phyloP scores from a whole-genome alignment of 2,888 invertebrate species.

The Seira sanloemensis region DNA sequence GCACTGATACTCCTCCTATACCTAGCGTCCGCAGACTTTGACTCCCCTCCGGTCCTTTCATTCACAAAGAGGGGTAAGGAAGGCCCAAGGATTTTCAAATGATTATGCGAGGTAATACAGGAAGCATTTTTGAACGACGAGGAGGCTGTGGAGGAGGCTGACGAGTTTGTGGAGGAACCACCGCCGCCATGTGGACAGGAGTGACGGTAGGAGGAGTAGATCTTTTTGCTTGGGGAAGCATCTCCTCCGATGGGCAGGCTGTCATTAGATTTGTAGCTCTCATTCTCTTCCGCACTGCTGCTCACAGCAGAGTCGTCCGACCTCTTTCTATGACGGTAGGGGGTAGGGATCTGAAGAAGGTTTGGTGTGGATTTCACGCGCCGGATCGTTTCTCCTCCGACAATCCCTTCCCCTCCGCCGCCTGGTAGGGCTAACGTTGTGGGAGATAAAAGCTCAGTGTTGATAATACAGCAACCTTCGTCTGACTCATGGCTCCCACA shows the following conservation, averaged over 20 bases:
- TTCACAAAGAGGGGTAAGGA: slow-evolving; percentile 32
- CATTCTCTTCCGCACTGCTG: slow-evolving; percentile 69
- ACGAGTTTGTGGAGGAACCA: slow-evolving; percentile 23
- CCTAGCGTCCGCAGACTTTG: slow-evolving; percentile 4
- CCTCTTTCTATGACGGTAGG: slow-evolving; percentile 66
- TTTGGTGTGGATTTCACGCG: slow-evolving; percentile 71
- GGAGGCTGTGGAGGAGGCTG: slow-evolving; percentile 29
- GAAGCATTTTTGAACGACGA: slow-evolving; percentile 37
- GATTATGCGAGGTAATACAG: not conserved
- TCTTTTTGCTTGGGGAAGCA: slow-evolving; percentile 53
- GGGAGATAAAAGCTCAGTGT: slow-evolving; percentile 37
- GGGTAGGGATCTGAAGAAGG: slow-evolving; percentile 70
- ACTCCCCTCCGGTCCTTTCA: not conserved
- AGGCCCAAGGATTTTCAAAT: slow-evolving; percentile 34
- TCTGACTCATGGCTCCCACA: slow-evolving; percentile 70
- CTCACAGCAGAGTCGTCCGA: slow-evolving; percentile 73
- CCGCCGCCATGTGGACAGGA: slow-evolving; percentile 41
- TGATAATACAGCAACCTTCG: slow-evolving; percentile 69
- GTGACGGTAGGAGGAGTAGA: slow-evolving; percentile 50
- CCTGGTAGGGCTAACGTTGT: not conserved
- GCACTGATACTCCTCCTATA: slow-evolving; percentile 42
- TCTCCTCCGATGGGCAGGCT: slow-evolving; percentile 46
- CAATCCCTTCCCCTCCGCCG: not conserved
- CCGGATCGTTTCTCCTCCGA: slow-evolving; percentile 59
- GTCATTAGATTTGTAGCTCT: slow-evolving; percentile 67